Base-by-base conservation (phyloP, 64 coral and sea anemone genomes). In the Catalaphyllia jardinei region DNA sequence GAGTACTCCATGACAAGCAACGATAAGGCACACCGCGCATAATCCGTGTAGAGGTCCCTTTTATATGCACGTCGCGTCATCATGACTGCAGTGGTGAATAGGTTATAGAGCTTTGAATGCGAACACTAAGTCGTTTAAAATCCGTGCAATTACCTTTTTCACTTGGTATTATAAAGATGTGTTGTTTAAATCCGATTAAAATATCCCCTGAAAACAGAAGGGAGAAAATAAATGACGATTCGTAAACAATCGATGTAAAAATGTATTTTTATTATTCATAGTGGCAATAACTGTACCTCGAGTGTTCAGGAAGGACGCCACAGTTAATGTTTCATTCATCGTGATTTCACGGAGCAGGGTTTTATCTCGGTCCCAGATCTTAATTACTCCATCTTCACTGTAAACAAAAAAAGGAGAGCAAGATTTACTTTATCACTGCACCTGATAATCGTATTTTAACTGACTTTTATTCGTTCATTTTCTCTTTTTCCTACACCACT, bases 101-200 rank as follows among this genome's bases (percentile, higher is more conserved):
- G 42, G 42, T 46, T 46, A 46, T 7, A 46, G 6, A 46, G 42
- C 42, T 3, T 4, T 46, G 42, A 6, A 46, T 46, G 42, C 42
- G 42, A 46, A 46, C 42, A 46, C 42, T 46, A 46, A 5, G 42
- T 46, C 42, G 42, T 46, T 46, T 46, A 5, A 46, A 46, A 46
- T 46, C 25, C 22, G 22, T 18, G 7, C 22, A 8, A 35, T 77
- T 88, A 99, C 97, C 88, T 95, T 93, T 95, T 65, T 84, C 71
- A 35, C 88, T 79, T 35, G 93, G 78, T 77, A 99, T 95, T 33
- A 99, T 85, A 38, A 99, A 99, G 24, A 99, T 83, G 60, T 99
- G 97, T 6, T 99, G 73, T 51, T 99, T 99, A 42, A 95, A 95
- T 4, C 97, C 97, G 69, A 95, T 93, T 0, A 99, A 52, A 27